Conservation (phyloP, 1,140 invertebrate species). For the Vanessa atalanta region DNA sequence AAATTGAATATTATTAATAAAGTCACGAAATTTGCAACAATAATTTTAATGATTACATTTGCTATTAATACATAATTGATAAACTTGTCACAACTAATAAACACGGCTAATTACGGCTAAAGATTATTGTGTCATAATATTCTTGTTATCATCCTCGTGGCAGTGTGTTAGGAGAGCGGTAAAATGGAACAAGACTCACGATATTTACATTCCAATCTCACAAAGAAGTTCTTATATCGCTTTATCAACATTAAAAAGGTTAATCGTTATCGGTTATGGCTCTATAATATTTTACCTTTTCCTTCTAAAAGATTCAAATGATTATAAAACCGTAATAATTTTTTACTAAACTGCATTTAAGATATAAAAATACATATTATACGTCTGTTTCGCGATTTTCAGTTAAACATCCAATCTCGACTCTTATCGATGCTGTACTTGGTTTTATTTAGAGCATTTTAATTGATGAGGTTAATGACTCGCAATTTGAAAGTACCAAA, state of each 20-base stretch:
- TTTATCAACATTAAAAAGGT: slow-evolving; percentile 1
- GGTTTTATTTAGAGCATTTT: slow-evolving; percentile 12
- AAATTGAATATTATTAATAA: neutral
- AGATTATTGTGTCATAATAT: slow-evolving; percentile 4
- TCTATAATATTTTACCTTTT: neutral
- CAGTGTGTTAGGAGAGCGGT: slow-evolving; percentile 8
- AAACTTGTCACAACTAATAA: neutral
- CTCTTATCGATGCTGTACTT: neutral
- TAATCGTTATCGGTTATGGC: neutral
- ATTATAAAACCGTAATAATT: neutral
- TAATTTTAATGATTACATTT: slow-evolving; percentile 2
- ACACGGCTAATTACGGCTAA: slow-evolving; percentile 9
- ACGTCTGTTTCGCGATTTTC: neutral
- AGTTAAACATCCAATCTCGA: neutral
- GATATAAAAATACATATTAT: neutral
- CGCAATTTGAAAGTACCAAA: slow-evolving; percentile 7
- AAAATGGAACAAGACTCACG: neutral
- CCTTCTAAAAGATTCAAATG: neutral
- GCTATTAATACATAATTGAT: neutral
- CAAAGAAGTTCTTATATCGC: neutral
- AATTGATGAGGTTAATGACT: slow-evolving; percentile 10
- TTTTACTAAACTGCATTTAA: neutral
- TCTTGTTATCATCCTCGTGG: slow-evolving; percentile 11
- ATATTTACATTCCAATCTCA: slow-evolving; percentile 7
- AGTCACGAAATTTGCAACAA: neutral